Evolutionary conservation across 2,888 invertebrate genomes (phyloP).

Genomic region (Amitus sp.): DNA sequence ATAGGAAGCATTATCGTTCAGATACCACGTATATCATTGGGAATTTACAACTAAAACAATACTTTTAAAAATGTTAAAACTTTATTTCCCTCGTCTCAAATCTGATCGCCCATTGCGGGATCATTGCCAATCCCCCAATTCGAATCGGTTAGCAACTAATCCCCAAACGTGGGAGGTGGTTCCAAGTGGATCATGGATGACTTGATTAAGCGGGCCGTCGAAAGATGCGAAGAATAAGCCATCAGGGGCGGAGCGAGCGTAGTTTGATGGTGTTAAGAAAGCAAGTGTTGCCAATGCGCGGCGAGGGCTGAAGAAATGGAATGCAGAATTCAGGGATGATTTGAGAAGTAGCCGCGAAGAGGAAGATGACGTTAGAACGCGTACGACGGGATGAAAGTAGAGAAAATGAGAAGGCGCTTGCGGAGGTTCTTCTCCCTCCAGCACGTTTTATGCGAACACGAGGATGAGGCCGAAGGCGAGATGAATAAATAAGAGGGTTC

Average conservation of each 20-base stretch:
- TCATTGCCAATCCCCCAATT: no score
- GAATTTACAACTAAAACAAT: no score
- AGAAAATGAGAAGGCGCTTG: constrained; percentile 12
- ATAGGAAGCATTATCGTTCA: no score
- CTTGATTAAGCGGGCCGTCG: background rate
- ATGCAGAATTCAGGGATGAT: constrained; percentile 37
- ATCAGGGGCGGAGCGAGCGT: background rate
- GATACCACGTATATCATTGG: no score
- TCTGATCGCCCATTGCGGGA: no score
- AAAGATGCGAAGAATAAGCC: background rate
- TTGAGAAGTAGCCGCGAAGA: constrained; percentile 17
- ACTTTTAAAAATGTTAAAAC: no score
- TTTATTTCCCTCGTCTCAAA: no score
- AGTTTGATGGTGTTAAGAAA: no score
- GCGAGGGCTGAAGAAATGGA: constrained; percentile 21
- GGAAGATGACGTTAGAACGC: constrained; percentile 13
- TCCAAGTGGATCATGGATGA: no score
- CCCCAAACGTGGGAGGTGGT: no score
- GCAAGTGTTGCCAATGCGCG: constrained; percentile 3
- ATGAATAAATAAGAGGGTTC: constrained; percentile 65
- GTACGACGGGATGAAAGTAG: background rate
- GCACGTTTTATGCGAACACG: constrained; percentile 1
- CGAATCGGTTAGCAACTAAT: no score
- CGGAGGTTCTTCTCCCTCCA: background rate
- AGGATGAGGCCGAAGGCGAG: constrained; percentile 52